These are phyloP conservation scores for Paratilapia polleni DNA, from an alignment of 2,113 vertebrate genomes.

Conservation along the genomic window DNA sequence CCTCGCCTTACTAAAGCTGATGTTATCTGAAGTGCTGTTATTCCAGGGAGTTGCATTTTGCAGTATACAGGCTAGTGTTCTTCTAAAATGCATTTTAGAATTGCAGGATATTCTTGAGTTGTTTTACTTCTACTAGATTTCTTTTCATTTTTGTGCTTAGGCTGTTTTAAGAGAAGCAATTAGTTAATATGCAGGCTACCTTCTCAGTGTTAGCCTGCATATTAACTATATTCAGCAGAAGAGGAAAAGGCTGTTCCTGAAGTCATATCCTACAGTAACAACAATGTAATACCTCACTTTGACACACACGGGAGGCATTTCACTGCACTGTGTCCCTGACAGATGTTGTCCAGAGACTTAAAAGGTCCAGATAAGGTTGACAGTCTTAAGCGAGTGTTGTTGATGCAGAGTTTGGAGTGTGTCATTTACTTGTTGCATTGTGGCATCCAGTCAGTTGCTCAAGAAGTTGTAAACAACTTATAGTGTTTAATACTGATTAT, in stretches of 20 bases:
- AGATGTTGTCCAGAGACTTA: constrained; percentile 54
- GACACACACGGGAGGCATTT: constrained; percentile 58
- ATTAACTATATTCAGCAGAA: background rate
- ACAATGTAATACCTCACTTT: constrained; percentile 53
- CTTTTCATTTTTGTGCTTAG: background rate
- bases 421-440: constrained; percentile 30
- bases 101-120: background rate
- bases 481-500: background rate
- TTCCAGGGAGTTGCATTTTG: background rate
- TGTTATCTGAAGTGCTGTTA: background rate
- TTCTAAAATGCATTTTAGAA: background rate
- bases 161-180: background rate
- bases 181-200: background rate
- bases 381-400: constrained; percentile 40
- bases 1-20: background rate
- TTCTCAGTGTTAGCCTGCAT: background rate
- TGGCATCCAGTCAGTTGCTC: background rate
- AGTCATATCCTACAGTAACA: constrained; percentile 30
- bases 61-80: background rate
- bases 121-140: background rate
- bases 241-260: background rate
- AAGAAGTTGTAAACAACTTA: background rate
- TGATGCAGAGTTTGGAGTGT: constrained; percentile 30
- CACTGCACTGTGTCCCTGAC: constrained; percentile 20
- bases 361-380: constrained; percentile 36